Evolutionary conservation across 2,888 invertebrate genomes (phyloP).

Genomic region (Caenorhabditis macrosperma): DNA sequence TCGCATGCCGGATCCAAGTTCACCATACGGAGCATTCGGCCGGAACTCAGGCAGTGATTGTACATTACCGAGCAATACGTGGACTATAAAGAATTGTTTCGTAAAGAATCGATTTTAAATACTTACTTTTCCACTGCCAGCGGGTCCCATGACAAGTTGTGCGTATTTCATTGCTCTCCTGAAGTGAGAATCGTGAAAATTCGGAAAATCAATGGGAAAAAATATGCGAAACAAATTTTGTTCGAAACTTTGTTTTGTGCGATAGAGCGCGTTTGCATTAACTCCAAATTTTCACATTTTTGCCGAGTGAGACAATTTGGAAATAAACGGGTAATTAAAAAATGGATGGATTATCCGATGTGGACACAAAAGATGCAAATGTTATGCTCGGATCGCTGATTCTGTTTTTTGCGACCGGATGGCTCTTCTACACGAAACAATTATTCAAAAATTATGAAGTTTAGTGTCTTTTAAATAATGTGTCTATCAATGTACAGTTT

Average conservation of each 20-base stretch:
- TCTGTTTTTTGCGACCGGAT: constrained; percentile 94
- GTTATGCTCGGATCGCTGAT: constrained; percentile 53
- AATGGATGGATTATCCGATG: constrained; percentile 46
- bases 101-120: not conserved
- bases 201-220: constrained; percentile 11
- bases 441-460: constrained; percentile 71
- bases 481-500: not conserved
- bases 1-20: constrained; percentile 99
- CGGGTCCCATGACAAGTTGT: constrained; percentile 96
- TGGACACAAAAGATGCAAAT: constrained; percentile 56
- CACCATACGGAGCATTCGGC: constrained; percentile 86
- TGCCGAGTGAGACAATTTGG: not conserved
- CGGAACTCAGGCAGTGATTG: constrained; percentile 86
- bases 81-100: constrained; percentile 64
- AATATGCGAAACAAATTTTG: not conserved
- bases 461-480: constrained; percentile 1
- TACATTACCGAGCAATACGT: constrained; percentile 84
- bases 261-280: constrained; percentile 39
- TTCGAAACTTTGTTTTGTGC: constrained; percentile 1
- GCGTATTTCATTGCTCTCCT: constrained; percentile 84
- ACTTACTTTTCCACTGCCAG: constrained; percentile 94
- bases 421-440: constrained; percentile 98
- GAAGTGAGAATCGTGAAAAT: not conserved
- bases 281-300: not conserved
- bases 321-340: not conserved